phyloP scores from a whole-genome alignment of 2,113 vertebrate genomes.

The Ceyx cyanopectus region DNA sequence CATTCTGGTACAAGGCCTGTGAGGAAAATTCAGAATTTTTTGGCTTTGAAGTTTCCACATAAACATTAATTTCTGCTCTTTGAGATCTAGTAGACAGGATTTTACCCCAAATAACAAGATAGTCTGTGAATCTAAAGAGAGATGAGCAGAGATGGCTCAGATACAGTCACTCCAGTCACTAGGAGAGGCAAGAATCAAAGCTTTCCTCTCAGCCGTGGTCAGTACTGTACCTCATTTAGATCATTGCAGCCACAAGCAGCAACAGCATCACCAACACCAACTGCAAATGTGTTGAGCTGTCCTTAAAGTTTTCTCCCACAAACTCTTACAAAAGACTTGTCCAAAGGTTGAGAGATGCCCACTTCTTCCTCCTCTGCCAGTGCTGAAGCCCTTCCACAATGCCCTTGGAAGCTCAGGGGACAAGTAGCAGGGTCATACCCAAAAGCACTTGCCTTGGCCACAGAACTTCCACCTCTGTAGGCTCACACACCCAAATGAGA shows the following conservation, averaged over 20 bases:
- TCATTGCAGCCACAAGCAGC: background rate
- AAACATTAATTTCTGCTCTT: background rate
- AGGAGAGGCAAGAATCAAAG: background rate
- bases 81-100: background rate
- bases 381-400: background rate
- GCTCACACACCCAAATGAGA: accelerated
- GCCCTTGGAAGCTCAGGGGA: background rate
- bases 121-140: background rate
- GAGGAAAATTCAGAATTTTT: background rate
- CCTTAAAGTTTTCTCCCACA: background rate
- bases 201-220: background rate
- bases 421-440: accelerated
- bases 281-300: accelerated
- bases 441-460: accelerated
- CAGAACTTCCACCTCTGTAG: accelerated
- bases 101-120: background rate
- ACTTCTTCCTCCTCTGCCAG: background rate
- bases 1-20: background rate
- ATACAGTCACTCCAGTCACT: accelerated
- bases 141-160: background rate
- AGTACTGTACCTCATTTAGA: background rate
- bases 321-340: background rate
- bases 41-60: background rate
- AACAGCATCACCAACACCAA: accelerated
- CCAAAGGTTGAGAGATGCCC: background rate